Evolutionary conservation across 1,140 invertebrate species (phyloP).

Genomic region (Chlorops oryzae): DNA sequence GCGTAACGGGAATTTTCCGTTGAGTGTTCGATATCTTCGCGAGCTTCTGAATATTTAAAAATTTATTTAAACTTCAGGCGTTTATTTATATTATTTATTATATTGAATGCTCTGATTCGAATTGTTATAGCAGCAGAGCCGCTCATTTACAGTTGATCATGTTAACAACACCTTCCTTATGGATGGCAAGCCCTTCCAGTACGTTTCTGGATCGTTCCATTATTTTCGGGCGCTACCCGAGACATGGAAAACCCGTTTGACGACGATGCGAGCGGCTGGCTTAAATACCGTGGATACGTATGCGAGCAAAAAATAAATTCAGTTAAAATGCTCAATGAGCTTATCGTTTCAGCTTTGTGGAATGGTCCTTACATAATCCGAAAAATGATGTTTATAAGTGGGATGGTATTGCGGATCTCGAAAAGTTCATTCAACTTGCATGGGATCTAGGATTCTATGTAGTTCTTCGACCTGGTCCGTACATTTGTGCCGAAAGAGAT

Average conservation of each 20-base stretch:
- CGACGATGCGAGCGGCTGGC: slow-evolving; percentile 75
- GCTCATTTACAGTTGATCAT: slow-evolving; percentile 56
- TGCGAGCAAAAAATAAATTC: slow-evolving; percentile 34
- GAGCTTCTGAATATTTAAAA: too few relatives aligned
- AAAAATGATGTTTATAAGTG: slow-evolving; percentile 65
- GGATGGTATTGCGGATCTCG: too few relatives aligned
- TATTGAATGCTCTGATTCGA: too few relatives aligned
- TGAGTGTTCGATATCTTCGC: too few relatives aligned
- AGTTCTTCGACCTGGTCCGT: slow-evolving; percentile 85
- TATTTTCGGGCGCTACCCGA: slow-evolving; percentile 75
- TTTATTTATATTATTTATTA: too few relatives aligned
- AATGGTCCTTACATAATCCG: slow-evolving; percentile 89
- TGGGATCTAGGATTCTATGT: slow-evolving; percentile 78
- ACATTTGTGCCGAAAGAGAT: slow-evolving; percentile 83
- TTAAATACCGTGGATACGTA: slow-evolving; percentile 83
- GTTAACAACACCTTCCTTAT: slow-evolving; percentile 66
- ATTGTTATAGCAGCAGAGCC: too few relatives aligned
- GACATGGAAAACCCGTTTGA: slow-evolving; percentile 76
- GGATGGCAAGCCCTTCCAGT: slow-evolving; percentile 72
- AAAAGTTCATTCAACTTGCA: too few relatives aligned
- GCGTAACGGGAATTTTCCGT: too few relatives aligned
- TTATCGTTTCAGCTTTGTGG: slow-evolving; percentile 78
- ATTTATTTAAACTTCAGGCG: too few relatives aligned
- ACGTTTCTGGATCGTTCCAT: slow-evolving; percentile 81
- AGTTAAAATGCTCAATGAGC: slow-evolving; percentile 8